Conservation (phyloP, 2,797 vertebrate species). For the Lerista edwardsae region DNA sequence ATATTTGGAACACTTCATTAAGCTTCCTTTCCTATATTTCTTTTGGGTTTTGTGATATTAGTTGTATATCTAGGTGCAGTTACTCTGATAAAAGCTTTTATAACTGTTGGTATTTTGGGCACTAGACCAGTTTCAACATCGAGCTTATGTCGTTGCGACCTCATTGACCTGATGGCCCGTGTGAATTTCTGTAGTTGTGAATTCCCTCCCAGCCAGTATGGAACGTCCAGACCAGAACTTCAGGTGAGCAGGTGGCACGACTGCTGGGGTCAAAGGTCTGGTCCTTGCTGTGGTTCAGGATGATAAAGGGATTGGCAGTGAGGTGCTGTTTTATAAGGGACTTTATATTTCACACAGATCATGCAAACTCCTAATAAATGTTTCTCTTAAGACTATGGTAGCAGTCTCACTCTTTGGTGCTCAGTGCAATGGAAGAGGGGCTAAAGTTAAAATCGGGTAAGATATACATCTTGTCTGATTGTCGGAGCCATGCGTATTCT, state of each 20-base stretch:
- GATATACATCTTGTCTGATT: no score
- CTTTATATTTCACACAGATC: constrained; percentile 76
- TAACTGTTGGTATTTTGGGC: constrained; percentile 63
- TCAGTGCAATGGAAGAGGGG: no score
- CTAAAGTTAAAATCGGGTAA: no score
- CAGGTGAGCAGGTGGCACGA: constrained; percentile 68
- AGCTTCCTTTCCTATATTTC: constrained; percentile 65
- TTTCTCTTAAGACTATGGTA: constrained; percentile 68
- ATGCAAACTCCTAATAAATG: constrained; percentile 78
- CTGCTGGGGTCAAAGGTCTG: constrained; percentile 59
- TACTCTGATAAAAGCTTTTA: constrained; percentile 61
- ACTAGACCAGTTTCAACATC: constrained; percentile 60
- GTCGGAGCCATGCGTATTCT: background rate
- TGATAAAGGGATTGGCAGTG: constrained; percentile 56
- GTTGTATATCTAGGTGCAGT: constrained; percentile 61
- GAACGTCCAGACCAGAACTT: constrained; percentile 70
- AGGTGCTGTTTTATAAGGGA: constrained; percentile 75
- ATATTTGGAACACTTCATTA: constrained; percentile 73
- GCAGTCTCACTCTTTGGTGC: constrained; percentile 53
- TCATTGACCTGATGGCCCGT: constrained; percentile 62
- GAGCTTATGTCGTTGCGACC: constrained; percentile 42
- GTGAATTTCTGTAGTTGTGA: constrained; percentile 71
- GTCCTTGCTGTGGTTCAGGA: constrained; percentile 62
- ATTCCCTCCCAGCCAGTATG: constrained; percentile 64
- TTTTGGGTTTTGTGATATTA: constrained; percentile 65